These are phyloP conservation scores for Teleogryllus occipitalis DNA, from an alignment of 1,140 invertebrate species.

Conservation along the genomic window DNA sequence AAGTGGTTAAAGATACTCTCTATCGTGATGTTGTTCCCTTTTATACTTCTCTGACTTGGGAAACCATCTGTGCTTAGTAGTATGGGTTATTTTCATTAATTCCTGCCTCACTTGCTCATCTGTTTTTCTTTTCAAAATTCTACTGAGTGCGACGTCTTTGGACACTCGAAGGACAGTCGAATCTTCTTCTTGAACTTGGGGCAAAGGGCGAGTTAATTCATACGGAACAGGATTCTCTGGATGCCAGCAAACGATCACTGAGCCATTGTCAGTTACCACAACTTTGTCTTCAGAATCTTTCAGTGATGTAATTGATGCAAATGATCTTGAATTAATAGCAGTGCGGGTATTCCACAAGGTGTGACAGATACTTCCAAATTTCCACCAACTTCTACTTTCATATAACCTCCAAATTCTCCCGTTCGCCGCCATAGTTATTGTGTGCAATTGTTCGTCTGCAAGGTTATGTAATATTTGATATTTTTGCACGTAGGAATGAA, in stretches of 20 bases:
- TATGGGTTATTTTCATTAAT: slow-evolving; percentile 63
- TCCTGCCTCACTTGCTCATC: slow-evolving; percentile 53
- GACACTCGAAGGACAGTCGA: not conserved
- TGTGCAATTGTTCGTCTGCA: too few relatives aligned
- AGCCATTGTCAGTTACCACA: slow-evolving; percentile 59
- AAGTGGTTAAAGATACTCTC: slow-evolving; percentile 56
- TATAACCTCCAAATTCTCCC: too few relatives aligned
- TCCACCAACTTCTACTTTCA: too few relatives aligned
- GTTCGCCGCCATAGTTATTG: too few relatives aligned
- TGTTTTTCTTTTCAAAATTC: slow-evolving; percentile 56
- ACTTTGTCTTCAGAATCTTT: slow-evolving; percentile 39
- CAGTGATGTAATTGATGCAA: not conserved
- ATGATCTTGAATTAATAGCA: not conserved
- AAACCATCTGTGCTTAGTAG: slow-evolving; percentile 74
- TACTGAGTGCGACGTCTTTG: slow-evolving; percentile 39
- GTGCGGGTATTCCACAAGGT: not conserved
- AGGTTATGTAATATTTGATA: too few relatives aligned
- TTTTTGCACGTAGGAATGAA: too few relatives aligned
- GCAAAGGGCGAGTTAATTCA: slow-evolving; percentile 67
- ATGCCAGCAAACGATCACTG: slow-evolving; percentile 79
- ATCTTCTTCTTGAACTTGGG: slow-evolving; percentile 33
- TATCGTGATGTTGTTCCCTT: slow-evolving; percentile 57
- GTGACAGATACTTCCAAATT: too few relatives aligned
- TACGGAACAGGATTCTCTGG: slow-evolving; percentile 74
- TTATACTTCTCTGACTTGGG: slow-evolving; percentile 47